These are phyloP conservation scores for Galeruca laticollis DNA, from an alignment of 2,888 invertebrate genomes.

Conservation along the genomic window DNA sequence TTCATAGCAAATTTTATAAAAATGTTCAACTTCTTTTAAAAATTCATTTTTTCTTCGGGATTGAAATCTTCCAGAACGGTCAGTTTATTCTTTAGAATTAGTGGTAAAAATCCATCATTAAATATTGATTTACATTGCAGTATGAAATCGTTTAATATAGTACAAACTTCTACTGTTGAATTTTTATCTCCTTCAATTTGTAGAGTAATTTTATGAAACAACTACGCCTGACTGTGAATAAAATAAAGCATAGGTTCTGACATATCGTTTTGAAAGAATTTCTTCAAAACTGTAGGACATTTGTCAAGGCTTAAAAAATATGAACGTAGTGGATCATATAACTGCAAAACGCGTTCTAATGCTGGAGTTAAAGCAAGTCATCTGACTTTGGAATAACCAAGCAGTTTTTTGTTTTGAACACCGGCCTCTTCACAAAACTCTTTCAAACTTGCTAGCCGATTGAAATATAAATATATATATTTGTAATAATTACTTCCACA, in stretches of 20 bases:
- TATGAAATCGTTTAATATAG: too few relatives aligned
- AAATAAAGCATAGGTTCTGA: conserved; percentile 50
- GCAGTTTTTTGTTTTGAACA: too few relatives aligned
- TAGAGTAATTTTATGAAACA: conserved; percentile 48
- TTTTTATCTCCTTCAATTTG: conserved; percentile 9
- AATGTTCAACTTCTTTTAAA: conserved; percentile 38
- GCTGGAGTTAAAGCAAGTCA: too few relatives aligned
- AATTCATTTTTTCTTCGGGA: not conserved
- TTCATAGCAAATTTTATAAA: conserved; percentile 35
- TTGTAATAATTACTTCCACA: too few relatives aligned
- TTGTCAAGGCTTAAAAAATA: too few relatives aligned
- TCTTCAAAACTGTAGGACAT: too few relatives aligned
- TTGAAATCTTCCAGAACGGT: too few relatives aligned
- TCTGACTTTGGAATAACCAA: too few relatives aligned
- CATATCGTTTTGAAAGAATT: too few relatives aligned
- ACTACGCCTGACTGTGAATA: conserved; percentile 49
- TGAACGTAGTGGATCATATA: too few relatives aligned
- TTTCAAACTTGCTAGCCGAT: conserved; percentile 50
- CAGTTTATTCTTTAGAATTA: too few relatives aligned
- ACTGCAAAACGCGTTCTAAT: too few relatives aligned
- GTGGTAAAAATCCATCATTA: conserved; percentile 33
- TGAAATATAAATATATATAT: conserved; percentile 50
- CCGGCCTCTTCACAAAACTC: conserved; percentile 49
- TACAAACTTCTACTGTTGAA: not conserved
- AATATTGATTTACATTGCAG: conserved; percentile 7